Conservation (phyloP, 2,888 invertebrate species). For the Athetis lepigone region DNA sequence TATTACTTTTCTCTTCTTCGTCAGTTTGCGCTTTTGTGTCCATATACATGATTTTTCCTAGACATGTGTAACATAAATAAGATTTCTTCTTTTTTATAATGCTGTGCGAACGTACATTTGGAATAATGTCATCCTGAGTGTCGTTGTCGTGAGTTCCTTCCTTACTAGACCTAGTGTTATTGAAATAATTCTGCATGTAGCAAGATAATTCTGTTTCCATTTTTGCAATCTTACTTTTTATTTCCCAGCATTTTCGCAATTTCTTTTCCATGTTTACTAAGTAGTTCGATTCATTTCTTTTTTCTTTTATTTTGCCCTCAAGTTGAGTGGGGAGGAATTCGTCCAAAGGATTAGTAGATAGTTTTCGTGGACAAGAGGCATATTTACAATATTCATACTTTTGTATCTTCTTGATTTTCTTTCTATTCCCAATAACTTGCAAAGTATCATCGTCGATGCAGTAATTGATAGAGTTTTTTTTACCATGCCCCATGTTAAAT, state of each 20-base stretch:
- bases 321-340: conserved; percentile 33
- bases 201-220: conserved; percentile 15
- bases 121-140: neutral
- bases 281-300: conserved; percentile 8
- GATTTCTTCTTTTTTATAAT: neutral
- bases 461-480: neutral
- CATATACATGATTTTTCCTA: conserved; percentile 40
- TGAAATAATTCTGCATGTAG: conserved; percentile 13
- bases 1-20: conserved; percentile 1
- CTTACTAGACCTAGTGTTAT: neutral
- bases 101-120: neutral
- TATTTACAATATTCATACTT: conserved; percentile 10
- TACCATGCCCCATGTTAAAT: conserved; percentile 26
- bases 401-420: conserved; percentile 3
- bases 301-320: conserved; percentile 32
- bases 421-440: neutral
- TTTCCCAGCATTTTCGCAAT: conserved; percentile 4
- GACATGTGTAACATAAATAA: neutral
- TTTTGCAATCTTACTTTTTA: conserved; percentile 4
- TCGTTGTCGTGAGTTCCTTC: neutral
- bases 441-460: conserved; percentile 2
- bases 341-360: conserved; percentile 11
- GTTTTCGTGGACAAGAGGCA: conserved; percentile 1
- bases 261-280: conserved; percentile 11
- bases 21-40: conserved; percentile 39